Evolutionary conservation across 2,888 invertebrate species (phyloP).

Genomic region (Andrena bucephala): DNA sequence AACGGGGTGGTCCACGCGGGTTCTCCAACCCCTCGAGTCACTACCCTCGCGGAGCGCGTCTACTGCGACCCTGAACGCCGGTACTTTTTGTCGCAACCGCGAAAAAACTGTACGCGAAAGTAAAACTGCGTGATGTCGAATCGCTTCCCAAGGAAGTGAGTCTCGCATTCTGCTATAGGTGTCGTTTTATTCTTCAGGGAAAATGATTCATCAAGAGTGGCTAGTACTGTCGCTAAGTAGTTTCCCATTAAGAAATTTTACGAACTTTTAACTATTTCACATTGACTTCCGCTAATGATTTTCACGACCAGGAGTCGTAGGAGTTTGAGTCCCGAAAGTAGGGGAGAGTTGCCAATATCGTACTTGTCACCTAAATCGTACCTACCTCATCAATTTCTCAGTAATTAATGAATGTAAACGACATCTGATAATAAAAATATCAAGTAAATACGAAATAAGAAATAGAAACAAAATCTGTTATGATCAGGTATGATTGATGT

Average conservation of each 20-base stretch:
- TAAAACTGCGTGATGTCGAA: conserved; percentile 43
- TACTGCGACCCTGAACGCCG: conserved; percentile 58
- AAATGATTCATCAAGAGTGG: not conserved
- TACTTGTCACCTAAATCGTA: too few species aligned
- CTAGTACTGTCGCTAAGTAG: too few species aligned
- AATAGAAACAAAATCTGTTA: too few species aligned
- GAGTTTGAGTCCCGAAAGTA: not conserved
- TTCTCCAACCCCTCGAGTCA: conserved; percentile 70
- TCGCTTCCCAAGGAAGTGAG: conserved; percentile 26
- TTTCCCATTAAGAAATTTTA: too few species aligned
- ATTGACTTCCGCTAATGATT: not conserved
- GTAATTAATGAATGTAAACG: too few species aligned
- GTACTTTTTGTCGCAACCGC: conserved; percentile 28
- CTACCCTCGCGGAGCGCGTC: conserved; percentile 49
- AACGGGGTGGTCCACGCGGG: conserved; percentile 41
- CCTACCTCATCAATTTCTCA: too few species aligned
- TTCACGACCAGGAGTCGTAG: not conserved
- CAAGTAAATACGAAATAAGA: too few species aligned
- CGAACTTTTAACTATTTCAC: not conserved
- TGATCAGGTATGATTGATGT: too few species aligned
- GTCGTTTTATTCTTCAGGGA: not conserved
- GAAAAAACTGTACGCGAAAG: conserved; percentile 35
- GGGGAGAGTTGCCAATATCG: too few species aligned
- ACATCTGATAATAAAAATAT: too few species aligned
- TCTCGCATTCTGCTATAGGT: not conserved